Percentiles rank a stretch among this genome's conserved stretches.
Conservation (phyloP, 2,797 vertebrate species). For the Clarias fuscus region DNA sequence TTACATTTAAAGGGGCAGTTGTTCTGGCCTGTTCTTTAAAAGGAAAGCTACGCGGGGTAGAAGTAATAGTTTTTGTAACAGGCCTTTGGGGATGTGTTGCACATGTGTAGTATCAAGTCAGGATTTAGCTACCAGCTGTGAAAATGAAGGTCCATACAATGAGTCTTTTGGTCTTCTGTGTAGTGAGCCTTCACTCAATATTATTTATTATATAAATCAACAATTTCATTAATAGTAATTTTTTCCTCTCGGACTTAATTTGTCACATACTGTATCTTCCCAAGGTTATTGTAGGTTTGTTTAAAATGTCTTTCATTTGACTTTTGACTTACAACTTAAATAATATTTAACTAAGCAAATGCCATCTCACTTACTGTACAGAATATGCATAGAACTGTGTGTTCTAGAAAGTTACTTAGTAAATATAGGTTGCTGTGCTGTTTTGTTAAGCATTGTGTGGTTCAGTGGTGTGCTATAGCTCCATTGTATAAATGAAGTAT, state of each 20-base stretch:
- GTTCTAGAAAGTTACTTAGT: background rate
- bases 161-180: background rate
- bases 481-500: slow-evolving; percentile 29
- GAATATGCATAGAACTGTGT: background rate
- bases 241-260: background rate
- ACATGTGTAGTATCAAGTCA: background rate
- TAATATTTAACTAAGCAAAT: background rate
- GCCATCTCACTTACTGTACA: background rate
- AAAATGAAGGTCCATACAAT: background rate
- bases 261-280: background rate
- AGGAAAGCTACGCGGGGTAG: slow-evolving; percentile 18
- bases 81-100: slow-evolving; percentile 14
- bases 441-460: background rate
- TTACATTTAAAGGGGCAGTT: slow-evolving; percentile 35
- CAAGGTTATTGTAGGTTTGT: background rate
- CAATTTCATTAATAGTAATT: background rate
- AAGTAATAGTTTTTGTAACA: slow-evolving; percentile 26
- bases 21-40: slow-evolving; percentile 32
- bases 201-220: background rate
- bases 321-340: background rate
- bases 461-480: background rate
- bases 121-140: background rate
- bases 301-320: background rate
- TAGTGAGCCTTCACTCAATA: background rate
- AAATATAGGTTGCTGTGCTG: background rate